A percentile compares a stretch with the other conserved stretches of the same genome.
phyloP scores from a whole-genome alignment of 2,888 invertebrate species.

The Lypha dubia region DNA sequence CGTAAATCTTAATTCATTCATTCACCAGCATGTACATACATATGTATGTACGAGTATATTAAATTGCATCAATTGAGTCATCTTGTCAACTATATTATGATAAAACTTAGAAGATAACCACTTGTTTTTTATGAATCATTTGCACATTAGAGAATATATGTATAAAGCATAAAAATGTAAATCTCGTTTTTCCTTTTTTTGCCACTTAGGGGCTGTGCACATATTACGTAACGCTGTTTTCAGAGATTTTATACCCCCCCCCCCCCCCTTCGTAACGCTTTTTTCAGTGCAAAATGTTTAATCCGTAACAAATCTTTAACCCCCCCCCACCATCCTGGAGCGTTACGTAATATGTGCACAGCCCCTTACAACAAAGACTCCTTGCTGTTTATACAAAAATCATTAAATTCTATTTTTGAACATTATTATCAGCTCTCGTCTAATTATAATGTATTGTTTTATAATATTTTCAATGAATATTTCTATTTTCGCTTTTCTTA shows the following conservation, averaged over 20 bases:
- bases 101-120: neutral
- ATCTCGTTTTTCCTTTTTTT: neutral
- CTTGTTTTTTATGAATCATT: constrained; percentile 7
- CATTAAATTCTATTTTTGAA: constrained; percentile 40
- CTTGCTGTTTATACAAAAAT: neutral
- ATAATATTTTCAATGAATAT: constrained; percentile 39
- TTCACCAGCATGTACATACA: no score
- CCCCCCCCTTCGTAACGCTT: no score
- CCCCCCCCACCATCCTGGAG: no score
- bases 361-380: constrained; percentile 3
- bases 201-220: no score
- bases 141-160: neutral
- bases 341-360: no score
- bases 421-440: constrained; percentile 17
- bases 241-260: no score
- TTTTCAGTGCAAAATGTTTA: no score
- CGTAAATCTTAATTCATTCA: neutral
- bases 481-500: constrained; percentile 2
- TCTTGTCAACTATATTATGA: neutral
- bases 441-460: constrained; percentile 29
- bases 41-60: neutral
- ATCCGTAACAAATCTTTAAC: no score
- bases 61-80: constrained; percentile 40
- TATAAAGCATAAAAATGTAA: neutral
- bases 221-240: no score